Evolutionary conservation across 2,888 invertebrate species (phyloP).

Genomic region (Hoplodrina blanda): DNA sequence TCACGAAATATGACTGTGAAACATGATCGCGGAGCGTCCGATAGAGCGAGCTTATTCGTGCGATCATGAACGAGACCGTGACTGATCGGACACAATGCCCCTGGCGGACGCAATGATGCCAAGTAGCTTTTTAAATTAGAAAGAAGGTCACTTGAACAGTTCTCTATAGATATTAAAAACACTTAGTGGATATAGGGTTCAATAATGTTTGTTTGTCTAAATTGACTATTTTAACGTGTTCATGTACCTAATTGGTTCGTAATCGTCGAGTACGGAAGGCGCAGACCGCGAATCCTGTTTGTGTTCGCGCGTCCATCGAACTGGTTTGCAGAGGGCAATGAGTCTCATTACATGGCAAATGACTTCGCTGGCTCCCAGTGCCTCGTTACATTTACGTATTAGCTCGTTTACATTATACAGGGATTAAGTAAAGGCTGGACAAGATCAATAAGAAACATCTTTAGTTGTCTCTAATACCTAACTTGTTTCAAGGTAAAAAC

Average conservation of each 20-base stretch:
- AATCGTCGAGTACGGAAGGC: slow-evolving; percentile 76
- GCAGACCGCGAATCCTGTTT: slow-evolving; percentile 82
- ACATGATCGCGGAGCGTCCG: slow-evolving; percentile 65
- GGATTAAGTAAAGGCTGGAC: slow-evolving; percentile 18
- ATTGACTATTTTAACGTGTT: slow-evolving; percentile 48
- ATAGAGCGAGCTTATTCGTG: slow-evolving; percentile 71
- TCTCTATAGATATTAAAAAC: slow-evolving; percentile 32
- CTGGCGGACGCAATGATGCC: slow-evolving; percentile 72
- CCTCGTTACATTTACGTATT: slow-evolving; percentile 58
- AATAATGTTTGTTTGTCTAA: slow-evolving; percentile 33
- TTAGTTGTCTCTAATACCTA: slow-evolving; percentile 16
- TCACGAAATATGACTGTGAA: slow-evolving; percentile 77
- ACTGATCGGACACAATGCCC: slow-evolving; percentile 81
- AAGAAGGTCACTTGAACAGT: slow-evolving; percentile 68
- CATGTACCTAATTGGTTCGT: slow-evolving; percentile 73
- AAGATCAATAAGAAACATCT: slow-evolving; percentile 26
- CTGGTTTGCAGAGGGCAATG: slow-evolving; percentile 75
- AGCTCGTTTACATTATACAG: slow-evolving; percentile 60
- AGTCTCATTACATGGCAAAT: slow-evolving; percentile 75
- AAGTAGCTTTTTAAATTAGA: slow-evolving; percentile 69
- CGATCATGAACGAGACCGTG: slow-evolving; percentile 81
- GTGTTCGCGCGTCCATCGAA: slow-evolving; percentile 74
- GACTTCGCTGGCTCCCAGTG: slow-evolving; percentile 65
- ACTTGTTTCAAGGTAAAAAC: slow-evolving; percentile 23
- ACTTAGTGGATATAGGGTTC: not conserved